These are phyloP conservation scores for Anarhynchus alexandrinus DNA, from an alignment of 2,113 vertebrate genomes.

Conservation along the genomic window DNA sequence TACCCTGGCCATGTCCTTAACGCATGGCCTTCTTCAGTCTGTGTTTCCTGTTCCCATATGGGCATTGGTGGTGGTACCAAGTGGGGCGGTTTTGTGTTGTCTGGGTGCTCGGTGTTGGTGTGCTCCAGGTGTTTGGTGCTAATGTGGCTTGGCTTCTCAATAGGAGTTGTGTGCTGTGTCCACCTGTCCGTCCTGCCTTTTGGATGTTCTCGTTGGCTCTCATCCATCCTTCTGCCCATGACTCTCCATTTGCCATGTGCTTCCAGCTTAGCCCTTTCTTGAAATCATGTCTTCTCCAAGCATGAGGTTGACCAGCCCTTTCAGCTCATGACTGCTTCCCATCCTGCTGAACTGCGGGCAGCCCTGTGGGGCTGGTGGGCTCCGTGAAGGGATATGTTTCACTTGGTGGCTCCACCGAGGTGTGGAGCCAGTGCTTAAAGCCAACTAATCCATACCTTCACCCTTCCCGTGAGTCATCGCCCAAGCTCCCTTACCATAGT, in stretches of 20 bases:
- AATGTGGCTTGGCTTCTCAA: background rate
- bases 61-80: background rate
- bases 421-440: background rate
- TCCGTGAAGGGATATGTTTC: accelerated
- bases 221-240: background rate
- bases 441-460: background rate
- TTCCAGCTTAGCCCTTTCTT: background rate
- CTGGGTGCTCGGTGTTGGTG: background rate
- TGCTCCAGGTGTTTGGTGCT: background rate
- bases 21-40: accelerated
- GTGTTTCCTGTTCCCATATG: accelerated
- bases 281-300: background rate
- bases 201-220: background rate
- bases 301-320: background rate
- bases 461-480: background rate
- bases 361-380: background rate
- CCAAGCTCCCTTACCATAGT: background rate
- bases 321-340: background rate
- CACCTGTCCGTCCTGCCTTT: background rate
- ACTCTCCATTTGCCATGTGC: accelerated
- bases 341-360: background rate
- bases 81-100: background rate
- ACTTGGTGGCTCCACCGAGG: background rate
- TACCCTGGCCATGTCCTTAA: accelerated
- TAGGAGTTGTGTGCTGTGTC: background rate